Evolutionary conservation across 2,797 vertebrate genomes (phyloP).

Genomic region (Cyclura pinguis): DNA sequence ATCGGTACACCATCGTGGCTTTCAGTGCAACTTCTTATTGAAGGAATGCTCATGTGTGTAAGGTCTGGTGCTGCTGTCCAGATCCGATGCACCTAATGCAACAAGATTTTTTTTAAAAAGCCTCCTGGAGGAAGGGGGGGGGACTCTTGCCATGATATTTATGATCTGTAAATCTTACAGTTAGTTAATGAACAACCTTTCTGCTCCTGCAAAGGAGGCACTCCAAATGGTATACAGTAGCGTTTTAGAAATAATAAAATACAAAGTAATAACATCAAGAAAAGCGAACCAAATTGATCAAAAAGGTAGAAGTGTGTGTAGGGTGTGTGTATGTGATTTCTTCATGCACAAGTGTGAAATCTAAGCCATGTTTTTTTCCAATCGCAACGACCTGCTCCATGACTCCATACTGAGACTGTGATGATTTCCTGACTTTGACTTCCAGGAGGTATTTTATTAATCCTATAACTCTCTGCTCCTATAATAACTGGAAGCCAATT

Average conservation of each 20-base stretch:
- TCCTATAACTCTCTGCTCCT: constrained; percentile 27
- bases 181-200: neutral
- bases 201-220: neutral
- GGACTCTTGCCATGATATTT: neutral
- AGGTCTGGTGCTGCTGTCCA: neutral
- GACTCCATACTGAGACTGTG: neutral
- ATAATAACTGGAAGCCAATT: constrained; percentile 39
- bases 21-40: neutral
- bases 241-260: constrained; percentile 3
- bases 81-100: neutral
- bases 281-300: neutral
- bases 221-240: neutral
- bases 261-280: neutral
- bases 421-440: neutral
- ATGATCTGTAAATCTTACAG: neutral
- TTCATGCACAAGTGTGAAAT: neutral
- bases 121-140: neutral
- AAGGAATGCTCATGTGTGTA: neutral
- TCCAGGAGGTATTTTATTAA: constrained; percentile 41
- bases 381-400: neutral
- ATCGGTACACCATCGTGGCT: too few relatives aligned
- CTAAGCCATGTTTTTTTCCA: neutral
- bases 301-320: neutral
- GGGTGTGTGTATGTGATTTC: neutral
- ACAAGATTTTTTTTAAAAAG: neutral